Evolutionary conservation across 2,797 vertebrate species (phyloP).

Genomic region (Sebastes taczanowskii): DNA sequence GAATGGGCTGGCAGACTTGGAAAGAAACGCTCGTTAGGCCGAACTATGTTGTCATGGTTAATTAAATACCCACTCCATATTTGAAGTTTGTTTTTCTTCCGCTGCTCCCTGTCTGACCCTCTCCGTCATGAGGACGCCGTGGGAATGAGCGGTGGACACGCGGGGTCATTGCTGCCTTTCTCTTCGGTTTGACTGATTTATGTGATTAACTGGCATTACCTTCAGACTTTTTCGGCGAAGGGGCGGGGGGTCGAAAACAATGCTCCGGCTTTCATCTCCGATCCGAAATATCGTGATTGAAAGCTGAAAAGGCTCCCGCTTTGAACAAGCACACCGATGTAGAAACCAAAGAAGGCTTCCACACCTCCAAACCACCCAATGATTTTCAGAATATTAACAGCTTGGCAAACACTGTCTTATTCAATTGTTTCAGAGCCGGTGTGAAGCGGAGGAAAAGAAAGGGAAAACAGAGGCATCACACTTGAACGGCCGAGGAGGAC

Average conservation of each 20-base stretch:
- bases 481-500: conserved; percentile 22
- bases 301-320: conserved; percentile 30
- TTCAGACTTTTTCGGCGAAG: conserved; percentile 18
- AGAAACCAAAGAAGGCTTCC: conserved; percentile 24
- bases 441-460: conserved; percentile 21
- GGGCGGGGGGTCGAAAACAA: conserved; percentile 1
- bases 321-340: conserved; percentile 22
- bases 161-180: conserved; percentile 29
- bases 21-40: conserved; percentile 66
- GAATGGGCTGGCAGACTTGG: conserved; percentile 53
- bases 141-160: conserved; percentile 26
- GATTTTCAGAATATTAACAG: conserved; percentile 48
- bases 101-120: conserved; percentile 39
- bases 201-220: conserved; percentile 58
- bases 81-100: conserved; percentile 61
- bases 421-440: conserved; percentile 38
- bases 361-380: conserved; percentile 11
- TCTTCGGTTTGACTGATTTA: conserved; percentile 46
- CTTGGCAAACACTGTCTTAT: conserved; percentile 41
- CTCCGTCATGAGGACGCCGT: conserved; percentile 45
- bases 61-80: conserved; percentile 67
- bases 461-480: conserved; percentile 20
- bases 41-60: conserved; percentile 65
- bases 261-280: conserved; percentile 44
- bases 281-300: conserved; percentile 34